Evolutionary conservation across 2,888 invertebrate species (phyloP), one percentile per base, ranked within the genome.

Genomic region (Antheraea yamamai): DNA sequence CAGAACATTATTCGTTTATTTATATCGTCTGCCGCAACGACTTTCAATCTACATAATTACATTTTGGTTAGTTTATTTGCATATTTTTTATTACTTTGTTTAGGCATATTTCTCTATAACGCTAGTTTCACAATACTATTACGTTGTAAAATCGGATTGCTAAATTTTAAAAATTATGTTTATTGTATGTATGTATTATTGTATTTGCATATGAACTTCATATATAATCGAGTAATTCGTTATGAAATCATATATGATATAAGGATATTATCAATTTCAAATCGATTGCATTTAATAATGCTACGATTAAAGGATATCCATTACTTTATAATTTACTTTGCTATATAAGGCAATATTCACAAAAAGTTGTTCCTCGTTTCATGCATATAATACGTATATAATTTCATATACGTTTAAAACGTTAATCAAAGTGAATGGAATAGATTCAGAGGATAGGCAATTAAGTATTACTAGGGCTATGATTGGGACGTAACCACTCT

Each of bases 221-320:
- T 16, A 26, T 14, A 64, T 64, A 64, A 26, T 26, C 64, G 2
- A 26, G 23, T 14, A 64, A 12, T 12, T 12, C 1, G 64, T 66
- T 66, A 66, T 66, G 64, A 66, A 66, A 66, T 30, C 4, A 16
- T 30, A 66, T 4, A 26, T 10, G 64, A 66, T 2, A 16, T 30
- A 66, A 30, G 64, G 64, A 66, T 66, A 30, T 66, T 30, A 30
- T 26, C 3, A 66, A 64, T 64, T 58, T 64, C 4, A 64, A 30
- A 66, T 66, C 6, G 18, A 30, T 30, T 30, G 64, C 16, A 66
- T 66, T 66, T 66, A 30, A 64, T 64, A 66, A 66, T 66, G 64
- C 30, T 16, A 30, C 64, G n/a, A 66, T 30, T 26, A 66, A 66
- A 30, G 64, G 64, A 66, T 66, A 66, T 66, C 26, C 64, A 66